Conservation (phyloP, 2,797 vertebrate species). For the Mionectes olivaceus region DNA sequence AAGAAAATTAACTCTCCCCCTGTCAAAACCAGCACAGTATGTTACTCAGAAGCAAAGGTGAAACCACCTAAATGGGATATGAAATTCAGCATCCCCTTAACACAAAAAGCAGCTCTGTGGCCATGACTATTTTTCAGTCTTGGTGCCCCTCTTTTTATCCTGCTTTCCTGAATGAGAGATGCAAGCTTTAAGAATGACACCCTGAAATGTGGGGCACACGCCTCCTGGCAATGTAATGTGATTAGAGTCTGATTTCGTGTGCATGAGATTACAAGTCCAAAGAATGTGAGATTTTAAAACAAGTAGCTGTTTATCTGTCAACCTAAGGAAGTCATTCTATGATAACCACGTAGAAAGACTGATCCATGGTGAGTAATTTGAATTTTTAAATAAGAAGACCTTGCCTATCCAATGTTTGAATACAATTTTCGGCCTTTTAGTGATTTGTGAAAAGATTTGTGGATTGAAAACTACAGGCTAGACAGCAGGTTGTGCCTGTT, state of each 20-base stretch:
- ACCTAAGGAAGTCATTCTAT: not conserved
- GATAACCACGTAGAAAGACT: not conserved
- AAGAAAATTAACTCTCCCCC: not conserved
- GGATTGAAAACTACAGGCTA: not conserved
- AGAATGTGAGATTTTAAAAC: not conserved
- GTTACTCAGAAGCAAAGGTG: not conserved
- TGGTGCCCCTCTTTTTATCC: not conserved
- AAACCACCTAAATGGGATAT: not conserved
- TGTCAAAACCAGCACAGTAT: not conserved
- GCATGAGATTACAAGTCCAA: not conserved
- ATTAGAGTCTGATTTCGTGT: not conserved
- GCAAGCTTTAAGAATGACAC: not conserved
- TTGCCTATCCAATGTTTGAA: not conserved
- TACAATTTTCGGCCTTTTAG: not conserved
- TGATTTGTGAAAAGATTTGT: not conserved
- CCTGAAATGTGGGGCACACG: rapidly evolving
- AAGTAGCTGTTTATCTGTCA: not conserved
- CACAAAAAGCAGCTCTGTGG: not conserved
- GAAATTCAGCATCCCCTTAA: not conserved
- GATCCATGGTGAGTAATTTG: not conserved
- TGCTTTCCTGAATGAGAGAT: not conserved
- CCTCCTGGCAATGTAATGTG: not conserved
- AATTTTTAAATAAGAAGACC: not conserved
- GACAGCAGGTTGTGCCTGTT: not conserved
- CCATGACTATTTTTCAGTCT: not conserved